Evolutionary conservation across 2,797 vertebrate species (phyloP).

Genomic region (Danionella dracula): DNA sequence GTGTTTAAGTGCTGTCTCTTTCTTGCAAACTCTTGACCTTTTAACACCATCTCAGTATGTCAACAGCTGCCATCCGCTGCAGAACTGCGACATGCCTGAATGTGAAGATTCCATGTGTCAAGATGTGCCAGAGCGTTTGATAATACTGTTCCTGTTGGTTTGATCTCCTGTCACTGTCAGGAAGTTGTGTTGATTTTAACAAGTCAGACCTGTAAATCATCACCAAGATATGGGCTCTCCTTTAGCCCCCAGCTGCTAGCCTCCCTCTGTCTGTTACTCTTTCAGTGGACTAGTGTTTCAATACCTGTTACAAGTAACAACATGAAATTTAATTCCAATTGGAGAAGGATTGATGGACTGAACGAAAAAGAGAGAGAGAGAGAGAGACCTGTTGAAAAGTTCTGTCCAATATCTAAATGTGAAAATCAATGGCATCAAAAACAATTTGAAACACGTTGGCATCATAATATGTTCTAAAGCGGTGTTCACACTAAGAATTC

Average conservation of each 20-base stretch:
- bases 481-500: no score
- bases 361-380: no score
- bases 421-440: no score
- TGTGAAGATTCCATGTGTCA: constrained; percentile 14
- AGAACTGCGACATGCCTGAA: constrained; percentile 11
- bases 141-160: constrained; percentile 52
- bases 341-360: constrained; percentile 62
- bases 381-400: no score
- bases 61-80: constrained; percentile 23
- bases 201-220: constrained; percentile 59
- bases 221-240: constrained; percentile 27
- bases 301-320: constrained; percentile 63
- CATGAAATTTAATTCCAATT: constrained; percentile 55
- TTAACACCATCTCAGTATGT: constrained; percentile 6
- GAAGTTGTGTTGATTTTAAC: constrained; percentile 59
- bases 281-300: constrained; percentile 48
- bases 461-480: no score
- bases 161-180: constrained; percentile 63
- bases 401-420: no score
- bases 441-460: no score
- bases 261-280: neutral
- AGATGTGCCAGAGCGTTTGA: constrained; percentile 53
- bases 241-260: constrained; percentile 14
- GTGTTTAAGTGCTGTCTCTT: constrained; percentile 16
- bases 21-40: constrained; percentile 16